Base-by-base conservation (phyloP, 64 coral and sea anemone genomes). In the Stichodactyla helianthus region DNA sequence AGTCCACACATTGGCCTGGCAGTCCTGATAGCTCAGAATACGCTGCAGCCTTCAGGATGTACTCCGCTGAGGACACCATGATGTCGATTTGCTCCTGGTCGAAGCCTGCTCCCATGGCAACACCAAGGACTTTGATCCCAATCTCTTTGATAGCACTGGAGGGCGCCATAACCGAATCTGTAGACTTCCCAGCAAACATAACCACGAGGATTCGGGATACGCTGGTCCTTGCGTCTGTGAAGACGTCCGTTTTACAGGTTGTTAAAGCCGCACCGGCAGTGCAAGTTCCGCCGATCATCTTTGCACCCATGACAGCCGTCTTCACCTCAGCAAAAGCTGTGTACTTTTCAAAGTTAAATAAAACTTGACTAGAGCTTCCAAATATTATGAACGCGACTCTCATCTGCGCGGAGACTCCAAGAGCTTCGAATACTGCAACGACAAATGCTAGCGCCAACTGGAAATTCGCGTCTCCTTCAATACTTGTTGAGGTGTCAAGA, bases 331-430 rank as follows among this genome's bases (percentile, higher is more conserved):
- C 76, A 82, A 91, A 87, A 5, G 92, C 86, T 15, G 92, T 86
- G 65, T 89, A 62, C 52, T 89, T 85, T 20, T 55, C 64, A 20
- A 93, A 93, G 25, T 86, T 83, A 81, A 93, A 93, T 1, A 87
- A 79, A 25, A 93, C 84, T 54, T 88, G 67, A 18, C 90, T 83
- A 0, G 56, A 50, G 53, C 68, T 28, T 77, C 93, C 91, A 85
- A 95, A 95, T 12, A 88, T 92, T 53, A 95, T 90, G 13, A 95
- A 82, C 16, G 89, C 93, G 23, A 95, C 88, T 16, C 89, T 86
- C 74, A 92, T 95, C 50, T 84, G 59, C 22, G 88, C 90, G 20
- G 82, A 85, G 76, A 88, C 86, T 6, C 89, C 84, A 56, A 95
- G 88, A 31, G 79, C 87, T 22, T 88, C 77, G 59, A 95, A 95